These are phyloP conservation scores for Drosophila multiciliata DNA, from an alignment of 2,888 invertebrate species.

Conservation along the genomic window DNA sequence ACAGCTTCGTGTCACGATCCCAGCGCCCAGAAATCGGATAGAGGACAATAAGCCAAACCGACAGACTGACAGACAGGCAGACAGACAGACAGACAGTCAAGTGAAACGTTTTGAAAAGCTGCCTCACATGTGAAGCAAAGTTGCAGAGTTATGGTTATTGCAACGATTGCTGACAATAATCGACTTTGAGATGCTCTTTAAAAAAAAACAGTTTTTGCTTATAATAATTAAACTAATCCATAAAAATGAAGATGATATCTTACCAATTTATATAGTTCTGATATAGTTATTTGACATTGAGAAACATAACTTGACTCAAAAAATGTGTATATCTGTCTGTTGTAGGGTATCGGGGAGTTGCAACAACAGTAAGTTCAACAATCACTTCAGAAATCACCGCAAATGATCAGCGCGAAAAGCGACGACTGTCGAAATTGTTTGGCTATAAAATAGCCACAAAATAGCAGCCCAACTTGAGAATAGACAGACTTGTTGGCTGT, in stretches of 20 bases:
- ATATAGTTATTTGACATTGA: not conserved
- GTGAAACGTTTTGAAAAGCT: conserved; percentile 55
- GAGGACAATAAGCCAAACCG: conserved; percentile 24
- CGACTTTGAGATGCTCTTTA: conserved; percentile 3
- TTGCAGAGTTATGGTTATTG: conserved; percentile 72
- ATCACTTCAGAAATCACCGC: conserved; percentile 58
- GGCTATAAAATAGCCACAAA: conserved; percentile 60
- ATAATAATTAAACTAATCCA: not conserved
- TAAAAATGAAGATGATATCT: not conserved
- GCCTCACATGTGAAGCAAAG: conserved; percentile 68
- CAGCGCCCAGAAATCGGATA: conserved; percentile 67
- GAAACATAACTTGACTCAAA: not conserved
- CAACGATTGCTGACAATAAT: conserved; percentile 3
- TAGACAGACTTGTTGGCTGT: conserved; percentile 48
- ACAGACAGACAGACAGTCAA: conserved; percentile 34
- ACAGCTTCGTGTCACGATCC: conserved; percentile 80
- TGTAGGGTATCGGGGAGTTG: conserved; percentile 26
- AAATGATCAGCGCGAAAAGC: conserved; percentile 73
- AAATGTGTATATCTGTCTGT: not conserved
- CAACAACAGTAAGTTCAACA: conserved; percentile 18
- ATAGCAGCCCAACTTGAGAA: conserved; percentile 52
- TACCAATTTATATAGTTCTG: not conserved
- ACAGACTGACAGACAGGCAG: conserved; percentile 1
- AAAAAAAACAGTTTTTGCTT: not conserved
- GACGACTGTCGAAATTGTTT: conserved; percentile 75